Percentiles rank a stretch among this genome's conserved stretches.
phyloP scores from a whole-genome alignment of 1,140 invertebrate species.

The Eriocheir sinensis region DNA sequence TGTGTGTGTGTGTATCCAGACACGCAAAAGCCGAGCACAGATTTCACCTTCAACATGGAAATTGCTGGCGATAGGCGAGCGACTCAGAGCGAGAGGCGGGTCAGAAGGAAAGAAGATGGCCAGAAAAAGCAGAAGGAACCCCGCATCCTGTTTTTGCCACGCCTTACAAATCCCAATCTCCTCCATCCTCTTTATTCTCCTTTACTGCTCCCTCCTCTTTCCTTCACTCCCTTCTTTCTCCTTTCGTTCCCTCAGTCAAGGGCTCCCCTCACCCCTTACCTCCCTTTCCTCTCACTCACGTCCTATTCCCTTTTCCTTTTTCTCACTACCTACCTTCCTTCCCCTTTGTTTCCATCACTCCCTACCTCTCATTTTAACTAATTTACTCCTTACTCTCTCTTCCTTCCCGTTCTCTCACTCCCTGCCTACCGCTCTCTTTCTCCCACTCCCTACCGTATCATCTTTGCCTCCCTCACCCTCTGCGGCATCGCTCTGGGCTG shows the following conservation, averaged over 20 bases:
- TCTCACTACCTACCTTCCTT: no score
- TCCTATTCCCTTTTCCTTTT: no score
- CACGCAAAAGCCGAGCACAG: background rate
- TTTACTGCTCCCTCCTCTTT: no score
- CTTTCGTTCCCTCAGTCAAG: no score
- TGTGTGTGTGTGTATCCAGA: background rate
- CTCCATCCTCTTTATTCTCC: background rate
- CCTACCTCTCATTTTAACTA: no score
- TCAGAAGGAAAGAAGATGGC: background rate
- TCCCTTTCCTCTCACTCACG: background rate
- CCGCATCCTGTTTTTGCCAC: background rate
- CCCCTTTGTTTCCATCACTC: no score
- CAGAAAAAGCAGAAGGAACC: background rate
- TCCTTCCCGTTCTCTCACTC: background rate
- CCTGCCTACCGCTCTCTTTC: no score
- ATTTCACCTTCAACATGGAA: background rate
- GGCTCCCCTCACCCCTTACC: no score
- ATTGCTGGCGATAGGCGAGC: background rate
- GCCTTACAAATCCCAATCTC: background rate
- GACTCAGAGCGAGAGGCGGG: no score
- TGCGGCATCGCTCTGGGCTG: background rate
- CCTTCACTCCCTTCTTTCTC: background rate
- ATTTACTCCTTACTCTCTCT: no score
- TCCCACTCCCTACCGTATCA: background rate
- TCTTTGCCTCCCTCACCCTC: no score